Conservation (phyloP, 2,888 invertebrate species). For the Ormyrus nitidulus region DNA sequence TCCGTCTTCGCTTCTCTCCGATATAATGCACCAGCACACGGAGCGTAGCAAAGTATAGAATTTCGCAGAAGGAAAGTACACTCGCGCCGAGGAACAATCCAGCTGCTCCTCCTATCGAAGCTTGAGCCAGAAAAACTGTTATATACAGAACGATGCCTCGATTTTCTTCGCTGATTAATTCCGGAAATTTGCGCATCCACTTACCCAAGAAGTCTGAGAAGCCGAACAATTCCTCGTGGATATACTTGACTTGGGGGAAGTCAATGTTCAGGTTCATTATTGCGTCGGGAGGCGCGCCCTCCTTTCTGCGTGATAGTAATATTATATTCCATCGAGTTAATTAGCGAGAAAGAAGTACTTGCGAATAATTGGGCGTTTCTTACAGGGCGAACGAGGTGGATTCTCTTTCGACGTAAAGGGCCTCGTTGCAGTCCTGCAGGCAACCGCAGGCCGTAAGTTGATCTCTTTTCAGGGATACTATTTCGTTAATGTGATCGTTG, state of each 20-base stretch:
- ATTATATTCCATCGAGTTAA: slow-evolving; percentile 2
- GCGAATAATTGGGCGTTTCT: slow-evolving; percentile 13
- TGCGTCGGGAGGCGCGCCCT: slow-evolving; percentile 24
- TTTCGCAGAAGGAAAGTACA: slow-evolving; percentile 85
- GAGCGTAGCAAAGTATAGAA: slow-evolving; percentile 83
- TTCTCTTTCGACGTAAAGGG: slow-evolving; percentile 38
- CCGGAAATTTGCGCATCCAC: not conserved
- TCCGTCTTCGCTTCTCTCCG: not conserved
- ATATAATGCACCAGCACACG: slow-evolving; percentile 75
- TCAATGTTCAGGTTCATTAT: slow-evolving; percentile 40
- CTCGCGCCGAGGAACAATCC: slow-evolving; percentile 88
- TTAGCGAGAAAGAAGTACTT: not conserved
- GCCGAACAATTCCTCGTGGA: slow-evolving; percentile 36
- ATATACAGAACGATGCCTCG: no score
- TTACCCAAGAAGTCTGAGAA: slow-evolving; percentile 33
- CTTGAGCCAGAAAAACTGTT: slow-evolving; percentile 48
- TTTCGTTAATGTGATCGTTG: not conserved
- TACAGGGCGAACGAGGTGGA: slow-evolving; percentile 29
- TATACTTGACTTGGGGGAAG: slow-evolving; percentile 38
- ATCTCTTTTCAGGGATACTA: not conserved
- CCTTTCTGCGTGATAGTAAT: slow-evolving; percentile 16
- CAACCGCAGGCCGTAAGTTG: slow-evolving; percentile 28
- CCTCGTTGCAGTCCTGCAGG: slow-evolving; percentile 28
- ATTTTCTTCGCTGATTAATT: no score
- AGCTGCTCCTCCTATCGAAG: slow-evolving; percentile 84